A percentile compares a stretch with the other conserved stretches of the same genome.
Evolutionary conservation across 2,888 invertebrate species (phyloP).

Genomic region (Thymelicus acteon): DNA sequence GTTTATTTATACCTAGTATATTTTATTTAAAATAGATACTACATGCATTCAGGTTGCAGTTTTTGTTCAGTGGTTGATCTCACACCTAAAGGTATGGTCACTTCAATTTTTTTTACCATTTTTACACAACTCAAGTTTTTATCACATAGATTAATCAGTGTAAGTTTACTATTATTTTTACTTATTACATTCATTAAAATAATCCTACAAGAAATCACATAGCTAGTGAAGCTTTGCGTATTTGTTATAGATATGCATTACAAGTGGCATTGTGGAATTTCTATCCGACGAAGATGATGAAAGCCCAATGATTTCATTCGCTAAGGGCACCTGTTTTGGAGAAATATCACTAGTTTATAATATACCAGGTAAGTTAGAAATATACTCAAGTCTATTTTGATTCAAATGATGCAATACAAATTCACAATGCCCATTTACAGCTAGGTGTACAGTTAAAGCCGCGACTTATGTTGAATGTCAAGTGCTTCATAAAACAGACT

Average conservation of each 20-base stretch:
- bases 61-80: too few species aligned
- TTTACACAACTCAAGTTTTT: too few species aligned
- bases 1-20: background rate
- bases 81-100: too few species aligned
- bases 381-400: constrained; percentile 15
- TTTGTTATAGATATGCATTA: constrained; percentile 71
- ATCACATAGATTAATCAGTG: too few species aligned
- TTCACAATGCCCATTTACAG: constrained; percentile 51
- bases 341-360: constrained; percentile 80
- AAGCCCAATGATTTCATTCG: constrained; percentile 81
- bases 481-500: constrained; percentile 78
- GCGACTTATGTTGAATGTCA: constrained; percentile 82
- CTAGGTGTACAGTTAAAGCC: constrained; percentile 81
- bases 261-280: constrained; percentile 77
- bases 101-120: too few species aligned
- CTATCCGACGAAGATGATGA: constrained; percentile 82
- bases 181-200: too few species aligned
- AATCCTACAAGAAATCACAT: background rate
- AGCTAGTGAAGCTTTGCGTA: background rate
- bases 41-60: too few species aligned
- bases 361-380: constrained; percentile 64
- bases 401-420: constrained; percentile 19
- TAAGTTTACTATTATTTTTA: too few species aligned
- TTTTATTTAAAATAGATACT: too few species aligned
- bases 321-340: constrained; percentile 80